A percentile compares a stretch with the other conserved stretches of the same genome.
phyloP scores from a whole-genome alignment of 2,888 invertebrate genomes.

The Drosophila subsilvestris region DNA sequence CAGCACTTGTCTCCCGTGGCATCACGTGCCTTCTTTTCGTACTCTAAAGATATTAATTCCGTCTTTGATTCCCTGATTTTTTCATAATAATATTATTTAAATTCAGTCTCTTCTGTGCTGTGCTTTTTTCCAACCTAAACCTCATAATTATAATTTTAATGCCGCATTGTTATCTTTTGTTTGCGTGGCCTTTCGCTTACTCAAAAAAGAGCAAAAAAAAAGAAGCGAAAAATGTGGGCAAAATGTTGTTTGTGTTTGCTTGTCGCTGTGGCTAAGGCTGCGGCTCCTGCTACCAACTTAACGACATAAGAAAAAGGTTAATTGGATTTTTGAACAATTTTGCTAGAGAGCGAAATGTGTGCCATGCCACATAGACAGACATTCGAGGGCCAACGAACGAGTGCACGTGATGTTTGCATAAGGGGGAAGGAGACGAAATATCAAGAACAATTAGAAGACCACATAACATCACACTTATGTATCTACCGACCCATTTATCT shows the following conservation, averaged over 20 bases:
- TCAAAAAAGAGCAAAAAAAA: constrained; percentile 17
- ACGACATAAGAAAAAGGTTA: constrained; percentile 60
- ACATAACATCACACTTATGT: too few species aligned
- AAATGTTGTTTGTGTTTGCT: constrained; percentile 42
- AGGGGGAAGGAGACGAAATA: background rate
- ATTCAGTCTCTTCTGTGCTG: constrained; percentile 14
- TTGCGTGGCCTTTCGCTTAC: constrained; percentile 37
- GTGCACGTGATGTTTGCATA: constrained; percentile 28
- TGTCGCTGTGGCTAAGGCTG: constrained; percentile 12
- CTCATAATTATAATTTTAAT: constrained; percentile 65
- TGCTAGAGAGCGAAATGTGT: constrained; percentile 16
- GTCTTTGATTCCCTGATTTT: constrained; percentile 25
- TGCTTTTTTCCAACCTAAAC: constrained; percentile 32
- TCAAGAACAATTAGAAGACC: too few species aligned
- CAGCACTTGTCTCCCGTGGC: constrained; percentile 30
- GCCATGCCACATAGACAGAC: background rate
- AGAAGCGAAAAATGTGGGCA: constrained; percentile 3
- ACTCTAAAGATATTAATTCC: constrained; percentile 16
- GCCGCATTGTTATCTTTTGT: constrained; percentile 69
- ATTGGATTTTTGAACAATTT: constrained; percentile 49
- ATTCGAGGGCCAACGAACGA: constrained; percentile 10
- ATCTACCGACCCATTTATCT: background rate
- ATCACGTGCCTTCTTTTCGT: constrained; percentile 20
- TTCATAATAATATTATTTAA: constrained; percentile 28
- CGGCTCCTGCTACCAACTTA: constrained; percentile 36